Evolutionary conservation across 2,888 invertebrate genomes (phyloP).

Genomic region (Prosapia bicincta): DNA sequence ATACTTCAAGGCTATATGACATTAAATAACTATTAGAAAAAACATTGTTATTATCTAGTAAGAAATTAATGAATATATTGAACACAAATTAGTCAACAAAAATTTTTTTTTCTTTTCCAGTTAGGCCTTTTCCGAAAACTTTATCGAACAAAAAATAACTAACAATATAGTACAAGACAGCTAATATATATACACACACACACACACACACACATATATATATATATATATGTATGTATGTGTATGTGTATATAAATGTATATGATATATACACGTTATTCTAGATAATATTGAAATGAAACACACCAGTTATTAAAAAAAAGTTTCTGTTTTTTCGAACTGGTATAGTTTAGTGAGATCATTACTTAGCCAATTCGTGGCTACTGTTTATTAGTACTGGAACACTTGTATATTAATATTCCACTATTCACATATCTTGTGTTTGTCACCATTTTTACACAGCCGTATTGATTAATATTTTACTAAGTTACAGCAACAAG

Average conservation of each 20-base stretch:
- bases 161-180: background rate
- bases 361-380: background rate
- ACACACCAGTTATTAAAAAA: background rate
- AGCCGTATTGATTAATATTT: background rate
- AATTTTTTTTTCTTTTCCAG: background rate
- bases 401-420: background rate
- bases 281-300: background rate
- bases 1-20: background rate
- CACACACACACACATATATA: too few relatives aligned
- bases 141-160: background rate
- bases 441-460: constrained; percentile 1
- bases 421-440: background rate
- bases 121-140: constrained; percentile 2
- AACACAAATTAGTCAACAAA: background rate
- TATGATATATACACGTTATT: background rate
- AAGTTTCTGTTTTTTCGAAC: background rate
- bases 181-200: constrained; percentile 2
- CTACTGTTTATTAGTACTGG: background rate
- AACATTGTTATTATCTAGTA: background rate
- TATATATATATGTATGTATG: too few relatives aligned
- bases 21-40: background rate
- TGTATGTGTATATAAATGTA: background rate
- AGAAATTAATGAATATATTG: background rate
- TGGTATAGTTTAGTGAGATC: background rate
- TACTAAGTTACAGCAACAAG: background rate